Evolutionary conservation across 2,888 invertebrate genomes (phyloP).

Genomic region (Lysandra coridon): DNA sequence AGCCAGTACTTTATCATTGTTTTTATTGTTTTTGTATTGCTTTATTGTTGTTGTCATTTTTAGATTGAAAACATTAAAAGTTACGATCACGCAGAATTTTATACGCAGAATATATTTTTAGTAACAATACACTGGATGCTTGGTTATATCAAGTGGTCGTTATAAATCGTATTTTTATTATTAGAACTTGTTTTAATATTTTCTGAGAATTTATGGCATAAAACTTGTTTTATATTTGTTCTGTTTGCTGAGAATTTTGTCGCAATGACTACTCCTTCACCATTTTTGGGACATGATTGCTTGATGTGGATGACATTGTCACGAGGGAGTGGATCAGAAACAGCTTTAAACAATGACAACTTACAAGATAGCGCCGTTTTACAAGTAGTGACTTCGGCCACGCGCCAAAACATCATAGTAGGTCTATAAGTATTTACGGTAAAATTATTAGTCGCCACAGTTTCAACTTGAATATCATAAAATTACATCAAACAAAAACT

Average conservation of each 20-base stretch:
- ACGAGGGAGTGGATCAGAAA: too few relatives aligned
- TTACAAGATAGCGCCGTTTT: too few relatives aligned
- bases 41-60: conserved; percentile 20
- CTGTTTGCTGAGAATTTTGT: too few relatives aligned
- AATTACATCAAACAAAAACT: conserved; percentile 24
- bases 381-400: background rate
- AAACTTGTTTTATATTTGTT: too few relatives aligned
- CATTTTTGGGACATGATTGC: too few relatives aligned
- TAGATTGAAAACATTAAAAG: conserved; percentile 14
- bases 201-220: background rate
- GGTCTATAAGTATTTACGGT: background rate
- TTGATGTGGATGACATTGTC: too few relatives aligned
- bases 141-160: background rate
- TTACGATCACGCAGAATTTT: conserved; percentile 9
- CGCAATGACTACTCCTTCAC: too few relatives aligned
- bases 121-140: background rate
- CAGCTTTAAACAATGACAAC: too few relatives aligned
- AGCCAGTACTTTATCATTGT: conserved; percentile 8
- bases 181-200: background rate
- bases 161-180: background rate
- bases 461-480: background rate
- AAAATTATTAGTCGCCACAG: background rate
- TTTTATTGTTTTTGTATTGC: conserved; percentile 14
- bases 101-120: conserved; percentile 9
- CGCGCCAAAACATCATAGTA: background rate